Evolutionary conservation across 92 coral and sea anemone species (phyloP).

Genomic region (Micromussa lordhowensis): DNA sequence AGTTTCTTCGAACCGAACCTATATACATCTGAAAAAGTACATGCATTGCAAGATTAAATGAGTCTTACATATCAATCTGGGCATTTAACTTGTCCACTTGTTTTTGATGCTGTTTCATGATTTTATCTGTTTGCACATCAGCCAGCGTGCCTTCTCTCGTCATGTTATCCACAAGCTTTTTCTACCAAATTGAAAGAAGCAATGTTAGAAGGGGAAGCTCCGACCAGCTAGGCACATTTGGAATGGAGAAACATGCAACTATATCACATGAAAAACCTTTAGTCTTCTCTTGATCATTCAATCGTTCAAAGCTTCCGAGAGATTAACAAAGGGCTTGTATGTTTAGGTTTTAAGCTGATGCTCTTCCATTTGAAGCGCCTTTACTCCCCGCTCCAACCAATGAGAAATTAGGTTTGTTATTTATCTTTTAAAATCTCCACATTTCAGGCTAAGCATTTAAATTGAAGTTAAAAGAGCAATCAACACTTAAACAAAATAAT

Average conservation of each 20-base stretch:
- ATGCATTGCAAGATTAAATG: neutral
- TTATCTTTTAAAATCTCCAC: neutral
- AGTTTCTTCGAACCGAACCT: neutral
- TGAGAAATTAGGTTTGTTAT: neutral
- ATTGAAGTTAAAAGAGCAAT: neutral
- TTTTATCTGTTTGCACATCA: slow-evolving; percentile 87
- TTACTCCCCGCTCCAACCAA: no score
- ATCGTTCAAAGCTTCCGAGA: neutral
- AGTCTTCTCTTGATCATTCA: neutral
- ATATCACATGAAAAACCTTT: no score
- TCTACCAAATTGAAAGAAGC: slow-evolving; percentile 41
- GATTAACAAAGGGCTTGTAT: no score
- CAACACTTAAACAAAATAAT: no score
- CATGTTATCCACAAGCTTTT: slow-evolving; percentile 89
- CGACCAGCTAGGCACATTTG: neutral
- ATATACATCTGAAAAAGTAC: neutral
- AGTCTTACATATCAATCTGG: slow-evolving; percentile 86
- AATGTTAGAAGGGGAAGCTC: neutral
- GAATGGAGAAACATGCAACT: neutral
- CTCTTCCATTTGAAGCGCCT: no score
- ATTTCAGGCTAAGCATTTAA: no score
- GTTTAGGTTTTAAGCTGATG: no score
- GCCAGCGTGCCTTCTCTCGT: slow-evolving; percentile 96
- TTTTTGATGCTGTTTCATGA: slow-evolving; percentile 91
- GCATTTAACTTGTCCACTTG: slow-evolving; percentile 88